phyloP scores from a whole-genome alignment of 2,113 vertebrate genomes.

The Muntiacus reevesi region DNA sequence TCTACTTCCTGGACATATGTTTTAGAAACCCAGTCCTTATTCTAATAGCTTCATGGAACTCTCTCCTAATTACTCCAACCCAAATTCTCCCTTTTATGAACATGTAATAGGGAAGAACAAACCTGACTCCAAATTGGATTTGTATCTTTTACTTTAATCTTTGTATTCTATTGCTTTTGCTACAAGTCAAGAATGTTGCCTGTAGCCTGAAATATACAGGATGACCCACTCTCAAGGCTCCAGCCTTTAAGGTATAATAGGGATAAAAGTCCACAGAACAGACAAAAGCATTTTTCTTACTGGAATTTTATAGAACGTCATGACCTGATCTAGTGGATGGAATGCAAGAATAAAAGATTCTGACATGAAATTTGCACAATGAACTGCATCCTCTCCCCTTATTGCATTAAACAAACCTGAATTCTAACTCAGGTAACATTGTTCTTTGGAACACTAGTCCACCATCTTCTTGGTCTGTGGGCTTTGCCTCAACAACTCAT shows the following conservation, averaged over 20 bases:
- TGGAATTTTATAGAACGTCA: neutral
- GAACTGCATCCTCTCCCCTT: neutral
- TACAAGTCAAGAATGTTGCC: neutral
- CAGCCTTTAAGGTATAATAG: neutral
- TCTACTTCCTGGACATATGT: neutral
- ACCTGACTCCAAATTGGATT: neutral
- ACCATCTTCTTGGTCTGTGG: neutral
- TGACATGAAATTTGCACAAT: neutral
- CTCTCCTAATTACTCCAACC: neutral
- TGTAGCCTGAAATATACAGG: neutral
- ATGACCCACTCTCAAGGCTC: neutral
- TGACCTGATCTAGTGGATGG: neutral
- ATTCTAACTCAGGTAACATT: neutral
- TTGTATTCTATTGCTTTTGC: neutral
- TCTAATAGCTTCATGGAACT: neutral
- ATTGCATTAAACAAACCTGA: neutral
- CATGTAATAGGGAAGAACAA: neutral
- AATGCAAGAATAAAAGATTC: neutral
- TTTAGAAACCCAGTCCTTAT: neutral
- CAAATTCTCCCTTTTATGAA: neutral
- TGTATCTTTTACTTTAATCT: neutral
- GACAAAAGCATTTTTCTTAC: neutral
- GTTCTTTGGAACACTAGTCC: neutral
- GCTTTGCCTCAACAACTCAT: neutral
- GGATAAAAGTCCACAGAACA: neutral